Evolutionary conservation across 2,113 vertebrate genomes (phyloP), one percentile per base, ranked within the genome.

Genomic region (Sylvia atricapilla): DNA sequence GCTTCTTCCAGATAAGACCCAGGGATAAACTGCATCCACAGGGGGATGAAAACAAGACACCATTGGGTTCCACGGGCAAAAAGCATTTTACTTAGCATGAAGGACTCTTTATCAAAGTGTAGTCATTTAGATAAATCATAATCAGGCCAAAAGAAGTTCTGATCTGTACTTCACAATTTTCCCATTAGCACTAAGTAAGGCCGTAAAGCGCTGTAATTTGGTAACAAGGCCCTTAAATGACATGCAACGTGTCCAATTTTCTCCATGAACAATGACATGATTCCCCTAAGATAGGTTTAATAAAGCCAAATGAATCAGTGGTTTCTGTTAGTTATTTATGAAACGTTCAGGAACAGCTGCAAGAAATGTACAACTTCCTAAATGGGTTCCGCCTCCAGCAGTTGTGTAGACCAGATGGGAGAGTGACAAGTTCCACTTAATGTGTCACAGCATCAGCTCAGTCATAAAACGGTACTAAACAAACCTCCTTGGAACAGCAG

Each of bases 331-430:
- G 83, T 97, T 97, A 96, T 97, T 97, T 98, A 96, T 83, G 86
- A 96, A 96, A 97, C 77, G 85, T 76, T 68, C 77, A 92, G n/a
- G 63, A 98, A 95, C 96, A 96, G 96, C 95, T 95, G 97, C 83
- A 84, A 74, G 92, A 93, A 76, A 39, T 83, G 89, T 90, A 85
- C 83, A 93, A 87, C 94, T 97, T 96, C 86, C 93, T 94, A 92
- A 97, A 96, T 44, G 81, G 92, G 87, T 85, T 90, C 96, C 6
- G n/a, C 97, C 97, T 97, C 94, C 87, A 98, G 97, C 97, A 97
- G 97, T 97, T 98, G 95, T 97, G 90, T 68, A 84, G 83, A 97
- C 96, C 97, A 97, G 97, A 97, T 97, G 97, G 97, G 95, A 97
- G 91, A 95, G 91, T 94, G 96, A 97, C 96, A 97, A 95, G 92